Conservation (phyloP, 2,113 vertebrate genomes). For the Numenius arquata region DNA sequence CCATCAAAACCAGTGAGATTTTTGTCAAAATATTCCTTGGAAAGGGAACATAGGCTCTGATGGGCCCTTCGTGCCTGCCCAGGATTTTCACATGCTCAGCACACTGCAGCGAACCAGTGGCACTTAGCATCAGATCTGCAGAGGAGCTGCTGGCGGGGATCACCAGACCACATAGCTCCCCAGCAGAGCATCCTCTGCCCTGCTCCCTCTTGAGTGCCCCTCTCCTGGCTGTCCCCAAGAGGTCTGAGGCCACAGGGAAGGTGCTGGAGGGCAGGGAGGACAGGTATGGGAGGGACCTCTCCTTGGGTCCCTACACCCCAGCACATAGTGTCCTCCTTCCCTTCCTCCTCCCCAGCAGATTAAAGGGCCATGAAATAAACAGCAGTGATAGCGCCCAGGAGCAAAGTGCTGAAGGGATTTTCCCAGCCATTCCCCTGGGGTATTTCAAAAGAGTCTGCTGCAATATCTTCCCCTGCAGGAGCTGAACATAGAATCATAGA, state of each 20-base stretch:
- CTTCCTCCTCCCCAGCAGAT: not conserved
- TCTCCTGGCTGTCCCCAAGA: not conserved
- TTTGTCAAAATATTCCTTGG: not conserved
- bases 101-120: not conserved
- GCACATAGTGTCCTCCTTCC: not conserved
- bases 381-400: not conserved
- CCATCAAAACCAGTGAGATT: not conserved
- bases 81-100: not conserved
- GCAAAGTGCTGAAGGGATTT: not conserved
- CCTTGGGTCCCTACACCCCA: accelerated
- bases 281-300: not conserved
- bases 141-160: not conserved
- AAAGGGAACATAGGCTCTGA: not conserved
- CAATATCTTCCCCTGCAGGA: not conserved
- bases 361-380: not conserved
- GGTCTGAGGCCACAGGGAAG: not conserved
- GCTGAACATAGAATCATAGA: too few relatives aligned
- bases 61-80: not conserved
- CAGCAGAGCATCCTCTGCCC: not conserved
- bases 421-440: not conserved
- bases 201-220: accelerated
- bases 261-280: not conserved
- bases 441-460: not conserved
- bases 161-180: not conserved
- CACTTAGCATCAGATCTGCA: not conserved